Conservation (phyloP, 2,888 invertebrate species). For the Vesta saturnalis region DNA sequence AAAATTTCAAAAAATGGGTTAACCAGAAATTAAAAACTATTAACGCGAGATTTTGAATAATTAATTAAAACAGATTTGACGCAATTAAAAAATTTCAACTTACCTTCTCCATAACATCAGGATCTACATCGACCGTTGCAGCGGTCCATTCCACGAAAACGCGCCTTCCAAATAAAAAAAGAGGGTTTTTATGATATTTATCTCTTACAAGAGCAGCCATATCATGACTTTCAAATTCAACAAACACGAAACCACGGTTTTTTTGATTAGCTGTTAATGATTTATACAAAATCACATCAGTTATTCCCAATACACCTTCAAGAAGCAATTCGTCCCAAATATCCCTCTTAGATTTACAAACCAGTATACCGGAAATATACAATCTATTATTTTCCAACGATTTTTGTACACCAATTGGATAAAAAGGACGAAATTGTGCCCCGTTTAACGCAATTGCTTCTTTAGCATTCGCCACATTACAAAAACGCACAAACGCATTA, state of each 20-base stretch:
- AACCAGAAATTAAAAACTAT: no score
- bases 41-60: no score
- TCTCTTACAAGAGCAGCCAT: conserved; percentile 77
- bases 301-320: conserved; percentile 53
- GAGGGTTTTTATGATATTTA: conserved; percentile 60
- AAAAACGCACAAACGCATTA: conserved; percentile 76
- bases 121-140: conserved; percentile 77
- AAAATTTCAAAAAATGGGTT: no score
- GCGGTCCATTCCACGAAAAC: conserved; percentile 87
- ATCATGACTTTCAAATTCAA: conserved; percentile 80
- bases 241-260: conserved; percentile 83
- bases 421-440: neutral
- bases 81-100: conserved; percentile 40
- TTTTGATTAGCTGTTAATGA: conserved; percentile 64
- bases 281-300: conserved; percentile 72
- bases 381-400: conserved; percentile 49
- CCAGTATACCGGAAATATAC: conserved; percentile 52
- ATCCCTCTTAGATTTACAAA: conserved; percentile 64
- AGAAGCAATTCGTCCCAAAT: conserved; percentile 70
- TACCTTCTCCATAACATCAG: conserved; percentile 72
- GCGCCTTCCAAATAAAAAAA: conserved; percentile 72
- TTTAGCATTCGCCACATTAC: conserved; percentile 67
- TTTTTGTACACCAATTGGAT: neutral
- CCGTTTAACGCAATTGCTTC: conserved; percentile 37
- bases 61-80: no score